phyloP scores from a whole-genome alignment of 2,113 vertebrate species.

The Carassius auratus region DNA sequence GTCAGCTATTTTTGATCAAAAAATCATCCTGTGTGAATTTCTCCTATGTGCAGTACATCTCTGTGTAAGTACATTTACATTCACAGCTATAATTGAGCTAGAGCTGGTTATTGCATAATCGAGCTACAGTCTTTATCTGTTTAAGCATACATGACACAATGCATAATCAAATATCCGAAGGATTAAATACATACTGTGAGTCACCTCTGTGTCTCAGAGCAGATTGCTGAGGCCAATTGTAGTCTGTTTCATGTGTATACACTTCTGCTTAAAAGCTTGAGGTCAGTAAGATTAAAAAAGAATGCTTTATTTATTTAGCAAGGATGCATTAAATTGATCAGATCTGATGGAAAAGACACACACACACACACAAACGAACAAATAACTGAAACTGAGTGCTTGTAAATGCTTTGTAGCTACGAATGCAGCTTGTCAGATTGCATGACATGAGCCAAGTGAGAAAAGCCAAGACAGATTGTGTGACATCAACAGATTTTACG shows the following conservation, averaged over 20 bases:
- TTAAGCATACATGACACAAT: conserved; percentile 2
- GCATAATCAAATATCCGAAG: conserved; percentile 13
- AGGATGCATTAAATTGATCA: neutral
- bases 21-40: neutral
- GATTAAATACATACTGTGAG: conserved; percentile 1
- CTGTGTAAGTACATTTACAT: conserved; percentile 2
- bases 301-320: neutral
- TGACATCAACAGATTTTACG: conserved; percentile 17
- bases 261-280: neutral
- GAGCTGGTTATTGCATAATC: neutral
- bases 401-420: conserved; percentile 2
- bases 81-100: conserved; percentile 13
- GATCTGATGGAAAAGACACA: neutral
- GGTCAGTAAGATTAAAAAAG: neutral
- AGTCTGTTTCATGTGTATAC: neutral
- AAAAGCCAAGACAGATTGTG: conserved; percentile 25
- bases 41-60: neutral
- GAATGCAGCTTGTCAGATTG: neutral
- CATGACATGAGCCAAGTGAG: conserved; percentile 21
- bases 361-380: neutral
- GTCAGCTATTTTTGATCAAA: neutral
- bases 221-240: neutral
- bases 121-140: conserved; percentile 17
- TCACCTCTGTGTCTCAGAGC: conserved; percentile 1
- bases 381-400: neutral